Evolutionary conservation across 2,113 vertebrate genomes (phyloP).

Genomic region (Notiomystis cincta): DNA sequence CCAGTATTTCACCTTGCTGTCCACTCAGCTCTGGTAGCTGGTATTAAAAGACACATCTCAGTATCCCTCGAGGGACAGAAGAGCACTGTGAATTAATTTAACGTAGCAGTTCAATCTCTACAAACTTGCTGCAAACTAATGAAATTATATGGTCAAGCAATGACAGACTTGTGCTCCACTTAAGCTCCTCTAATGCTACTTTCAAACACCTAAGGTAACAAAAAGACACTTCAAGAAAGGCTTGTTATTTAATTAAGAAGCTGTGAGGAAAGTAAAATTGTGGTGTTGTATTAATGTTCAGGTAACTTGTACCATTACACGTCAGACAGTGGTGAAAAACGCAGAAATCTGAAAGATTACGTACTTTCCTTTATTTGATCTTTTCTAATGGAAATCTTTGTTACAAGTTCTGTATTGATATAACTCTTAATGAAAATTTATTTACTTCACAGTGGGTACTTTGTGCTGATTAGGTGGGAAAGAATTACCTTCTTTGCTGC

Average conservation of each 20-base stretch:
- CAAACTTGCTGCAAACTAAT: slow-evolving; percentile 36
- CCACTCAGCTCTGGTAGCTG: background rate
- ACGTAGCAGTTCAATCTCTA: background rate
- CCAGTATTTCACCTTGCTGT: slow-evolving; percentile 6
- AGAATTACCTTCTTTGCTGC: background rate
- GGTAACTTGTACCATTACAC: background rate
- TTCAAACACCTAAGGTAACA: background rate
- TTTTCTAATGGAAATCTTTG: slow-evolving; percentile 6
- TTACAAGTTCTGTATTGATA: background rate
- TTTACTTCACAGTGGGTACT: slow-evolving; percentile 39
- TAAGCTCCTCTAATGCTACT: background rate
- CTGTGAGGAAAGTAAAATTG: background rate
- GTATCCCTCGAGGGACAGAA: slow-evolving; percentile 15
- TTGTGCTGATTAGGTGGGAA: slow-evolving; percentile 10
- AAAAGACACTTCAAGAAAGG: background rate
- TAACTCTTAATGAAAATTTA: slow-evolving; percentile 28
- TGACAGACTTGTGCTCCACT: background rate
- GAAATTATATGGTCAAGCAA: slow-evolving; percentile 37
- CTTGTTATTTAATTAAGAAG: background rate
- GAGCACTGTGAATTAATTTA: slow-evolving; percentile 41
- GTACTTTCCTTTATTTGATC: background rate
- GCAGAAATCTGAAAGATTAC: background rate
- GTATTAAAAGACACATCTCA: slow-evolving; percentile 12
- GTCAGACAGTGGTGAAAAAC: background rate
- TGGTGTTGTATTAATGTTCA: background rate